Evolutionary conservation across 1,140 invertebrate genomes (phyloP), one percentile per base, ranked within the genome.

Genomic region (Heterodera schachtii): DNA sequence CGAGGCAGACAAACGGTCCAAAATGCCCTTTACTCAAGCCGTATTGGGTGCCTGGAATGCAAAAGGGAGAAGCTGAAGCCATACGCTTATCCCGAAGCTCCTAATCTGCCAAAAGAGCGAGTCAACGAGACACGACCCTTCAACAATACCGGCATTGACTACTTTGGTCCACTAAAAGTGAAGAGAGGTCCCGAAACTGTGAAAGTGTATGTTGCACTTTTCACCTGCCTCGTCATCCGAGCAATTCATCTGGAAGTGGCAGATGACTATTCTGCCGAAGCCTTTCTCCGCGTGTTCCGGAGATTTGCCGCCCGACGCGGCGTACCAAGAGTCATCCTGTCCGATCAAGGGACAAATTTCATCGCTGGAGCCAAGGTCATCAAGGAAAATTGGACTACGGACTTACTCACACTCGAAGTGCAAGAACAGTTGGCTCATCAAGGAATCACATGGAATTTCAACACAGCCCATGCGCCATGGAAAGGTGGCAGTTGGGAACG

Each of bases 341-440:
- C 79, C n/a, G 79, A 80, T 41, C 71, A 80, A 64, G 79, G 47
- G 11, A 80, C 79, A 19, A 80, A 80, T 44, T 80, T 80, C 46
- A n/a, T 47, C n/a, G 57, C 67, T 3, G 49, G 46, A 31, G 16
- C 21, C 0, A 43, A 78, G 3, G 3, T 31, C 69, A 41, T 71
- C 77, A 21, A 47, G 19, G 11, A 41, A 11, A 13, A 43, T 69
- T 78, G 77, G 52, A 47, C 21, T 9, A 21, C 9, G 0, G 52
- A 41, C 4, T 11, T 69, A n/a, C 43, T 41, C 4, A 19, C 46
- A 4, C 19, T 21, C 7, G n/a, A 64, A 4, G 31, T 46, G 0
- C 64, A 73, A 6, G 31, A 66, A 81, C 21, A 19, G 0, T 1
- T 44, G 43, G 43, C 43, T 8, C 19, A 49, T 2, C n/a, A 47